Base-by-base conservation (phyloP, 2,113 vertebrate species). In the Callopanchax toddi region DNA sequence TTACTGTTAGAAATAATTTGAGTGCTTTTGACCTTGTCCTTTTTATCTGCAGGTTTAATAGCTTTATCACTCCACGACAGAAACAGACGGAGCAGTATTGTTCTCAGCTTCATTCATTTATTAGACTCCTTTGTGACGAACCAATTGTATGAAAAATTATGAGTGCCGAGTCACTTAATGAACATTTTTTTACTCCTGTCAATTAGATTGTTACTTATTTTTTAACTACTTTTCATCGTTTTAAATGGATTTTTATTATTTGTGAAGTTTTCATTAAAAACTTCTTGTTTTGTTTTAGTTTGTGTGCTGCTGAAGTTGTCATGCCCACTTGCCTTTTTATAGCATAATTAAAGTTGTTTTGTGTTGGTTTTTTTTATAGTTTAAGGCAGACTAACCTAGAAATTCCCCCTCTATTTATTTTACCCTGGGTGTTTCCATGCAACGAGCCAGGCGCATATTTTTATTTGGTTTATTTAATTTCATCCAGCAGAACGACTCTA, bases 31-130 rank as follows among this genome's bases (percentile, higher is more conserved):
- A 76, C 42, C 60, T 71, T 73, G 22, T 64, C n/a, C 29, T 63
- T 62, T 60, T 61, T 67, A 67, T 76, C 43, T 71, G 40, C 53
- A 49, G 60, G 6, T 73, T 78, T 66, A 23, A 46, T 63, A 46
- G 56, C 46, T 64, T n/a, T 60, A 58, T 67, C 13, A 25, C 34
- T 50, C 25, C 61, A 60, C n/a, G 29, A 72, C 36, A 53, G 43
- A 53, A 56, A 21, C 18, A 2, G 22, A 25, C 16, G 51, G 42
- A 44, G 18, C 17, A 16, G 26, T 18, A 43, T 55, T 56, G 36
- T 81, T 69, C 32, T 51, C 45, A 42, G 49, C 11, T 44, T 57
- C 61, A 77, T 69, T 74, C 58, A 25, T 66, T 60, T 48, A 54
- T 60, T 34, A 18, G 36, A 60, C 64, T 67, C 43, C 21, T 78